Evolutionary conservation across 2,888 invertebrate species (phyloP), one percentile per base, ranked within the genome.

Genomic region (Chromoteleia sp.): DNA sequence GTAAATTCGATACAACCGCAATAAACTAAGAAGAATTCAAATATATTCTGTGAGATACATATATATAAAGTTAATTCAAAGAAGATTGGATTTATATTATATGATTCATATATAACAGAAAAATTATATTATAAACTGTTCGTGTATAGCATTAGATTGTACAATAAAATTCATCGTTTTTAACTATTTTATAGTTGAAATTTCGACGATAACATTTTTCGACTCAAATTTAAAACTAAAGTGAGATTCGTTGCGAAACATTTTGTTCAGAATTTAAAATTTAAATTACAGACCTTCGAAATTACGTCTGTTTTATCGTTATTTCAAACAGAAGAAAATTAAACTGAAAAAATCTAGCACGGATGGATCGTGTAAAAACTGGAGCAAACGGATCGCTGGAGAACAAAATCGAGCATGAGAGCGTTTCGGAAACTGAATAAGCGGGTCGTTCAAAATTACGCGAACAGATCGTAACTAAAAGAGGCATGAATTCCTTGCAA

Each of bases 321-420:
- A 41, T 12, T 41, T 12, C 33, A 21, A 15, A 63, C 36, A 21
- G 21, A 52, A 36, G 29, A 67, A 41, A 67, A 52, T 52, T 0
- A 33, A 50, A 41, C 36, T 33, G 7, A 52, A 52, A 36, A 67
- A 67, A 15, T 52, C 52, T 21, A 14, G 6, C 25, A 4, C 29
- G 15, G 25, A 52, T 30, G 33, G 30, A 48, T 48, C 61, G 8
- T 17, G 25, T 2, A 19, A 63, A 50, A 63, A 50, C 14, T 63
- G 30, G 36, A 63, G 48, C 15, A 19, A 63, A 63, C 17, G 61
- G 48, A 63, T 63, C 48, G 30, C 7, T 12, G 61, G 19, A 30
- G 48, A 50, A 63, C 63, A 50, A 63, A 63, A 63, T 63, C 45
- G 33, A 63, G 61, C 61, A 33, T 48, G 48, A 63, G 33, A 30